Conservation (phyloP, 2,888 invertebrate species). For the Zygaena filipendulae region DNA sequence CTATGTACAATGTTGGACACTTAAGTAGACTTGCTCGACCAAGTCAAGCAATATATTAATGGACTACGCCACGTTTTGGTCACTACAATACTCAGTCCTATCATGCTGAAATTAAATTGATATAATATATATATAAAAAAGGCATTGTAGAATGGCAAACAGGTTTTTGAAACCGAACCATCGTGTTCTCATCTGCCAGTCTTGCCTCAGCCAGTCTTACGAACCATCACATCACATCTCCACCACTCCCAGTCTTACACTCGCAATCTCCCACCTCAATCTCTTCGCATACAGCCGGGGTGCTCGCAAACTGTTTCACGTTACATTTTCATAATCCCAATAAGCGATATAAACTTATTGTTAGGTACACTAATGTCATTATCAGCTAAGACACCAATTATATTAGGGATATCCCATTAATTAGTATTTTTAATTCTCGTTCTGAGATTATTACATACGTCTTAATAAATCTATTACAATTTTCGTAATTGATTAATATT, state of each 20-base stretch:
- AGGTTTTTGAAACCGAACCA: slow-evolving; percentile 23
- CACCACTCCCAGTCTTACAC: slow-evolving; percentile 10
- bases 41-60: slow-evolving; percentile 33
- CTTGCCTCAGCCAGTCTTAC: too few relatives aligned
- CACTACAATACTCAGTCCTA: slow-evolving; percentile 45
- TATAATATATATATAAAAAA: slow-evolving; percentile 32
- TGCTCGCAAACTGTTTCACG: too few relatives aligned
- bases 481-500: slow-evolving; percentile 65
- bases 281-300: too few relatives aligned
- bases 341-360: slow-evolving; percentile 61
- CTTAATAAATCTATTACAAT: slow-evolving; percentile 64
- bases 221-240: slow-evolving; percentile 9
- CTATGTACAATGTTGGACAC: slow-evolving; percentile 59
- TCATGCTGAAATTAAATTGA: slow-evolving; percentile 23
- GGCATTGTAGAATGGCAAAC: slow-evolving; percentile 30
- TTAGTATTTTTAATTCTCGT: slow-evolving; percentile 55
- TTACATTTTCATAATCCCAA: slow-evolving; percentile 31
- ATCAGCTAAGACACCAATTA: slow-evolving; percentile 68
- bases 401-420: slow-evolving; percentile 58
- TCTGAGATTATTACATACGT: slow-evolving; percentile 59
- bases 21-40: slow-evolving; percentile 28
- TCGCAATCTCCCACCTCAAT: slow-evolving; percentile 4
- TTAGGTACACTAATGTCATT: slow-evolving; percentile 58
- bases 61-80: slow-evolving; percentile 55
- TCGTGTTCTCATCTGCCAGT: slow-evolving; percentile 21